A percentile compares a stretch with the other conserved stretches of the same genome.
Conservation (phyloP, 2,888 invertebrate species). For the Stenolophus ochropezus region DNA sequence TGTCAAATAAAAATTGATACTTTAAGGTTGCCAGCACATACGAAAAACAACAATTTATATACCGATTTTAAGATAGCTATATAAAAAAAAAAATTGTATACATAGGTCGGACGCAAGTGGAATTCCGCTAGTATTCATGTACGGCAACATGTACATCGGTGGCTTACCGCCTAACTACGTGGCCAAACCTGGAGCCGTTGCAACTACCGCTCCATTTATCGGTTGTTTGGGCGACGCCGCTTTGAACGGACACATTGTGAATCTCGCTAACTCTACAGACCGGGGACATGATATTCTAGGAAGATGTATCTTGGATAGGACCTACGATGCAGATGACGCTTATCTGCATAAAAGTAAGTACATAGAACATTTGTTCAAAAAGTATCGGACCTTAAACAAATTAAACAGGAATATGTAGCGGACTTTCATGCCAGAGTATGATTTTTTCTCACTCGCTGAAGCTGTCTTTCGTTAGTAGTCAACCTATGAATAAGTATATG, state of each 20-base stretch:
- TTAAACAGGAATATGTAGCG: too few relatives aligned
- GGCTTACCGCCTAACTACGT: constrained; percentile 82
- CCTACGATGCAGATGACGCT: constrained; percentile 66
- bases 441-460: too few relatives aligned
- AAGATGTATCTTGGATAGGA: constrained; percentile 74
- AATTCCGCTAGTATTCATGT: constrained; percentile 72
- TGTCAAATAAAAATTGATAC: too few relatives aligned
- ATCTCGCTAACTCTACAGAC: constrained; percentile 83
- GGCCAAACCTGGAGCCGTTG: constrained; percentile 75
- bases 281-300: constrained; percentile 78
- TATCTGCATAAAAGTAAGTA: constrained; percentile 67
- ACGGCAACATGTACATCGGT: constrained; percentile 89
- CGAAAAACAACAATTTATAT: too few relatives aligned
- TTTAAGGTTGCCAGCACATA: too few relatives aligned
- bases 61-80: too few relatives aligned
- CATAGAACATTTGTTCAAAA: too few relatives aligned
- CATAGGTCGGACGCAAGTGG: constrained; percentile 4
- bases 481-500: too few relatives aligned
- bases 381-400: too few relatives aligned
- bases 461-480: too few relatives aligned
- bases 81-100: too few relatives aligned
- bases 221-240: constrained; percentile 97
- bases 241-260: constrained; percentile 86
- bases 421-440: too few relatives aligned
- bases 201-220: constrained; percentile 80